These are phyloP conservation scores for Clostera curtula DNA, from an alignment of 2,888 invertebrate species.

Conservation along the genomic window DNA sequence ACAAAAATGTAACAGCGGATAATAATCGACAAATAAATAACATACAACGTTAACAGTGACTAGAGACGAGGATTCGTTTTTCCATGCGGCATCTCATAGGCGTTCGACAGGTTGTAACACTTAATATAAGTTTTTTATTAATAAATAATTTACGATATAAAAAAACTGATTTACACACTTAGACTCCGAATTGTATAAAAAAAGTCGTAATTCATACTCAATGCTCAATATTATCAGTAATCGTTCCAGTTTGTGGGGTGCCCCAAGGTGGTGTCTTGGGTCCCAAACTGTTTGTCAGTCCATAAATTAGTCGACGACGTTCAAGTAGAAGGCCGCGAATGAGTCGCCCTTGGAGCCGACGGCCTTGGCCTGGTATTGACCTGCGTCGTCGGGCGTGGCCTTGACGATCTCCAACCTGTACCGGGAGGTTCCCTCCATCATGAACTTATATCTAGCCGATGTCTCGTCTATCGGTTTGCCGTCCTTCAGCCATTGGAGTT, in stretches of 20 bases:
- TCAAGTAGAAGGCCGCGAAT: conserved; percentile 89
- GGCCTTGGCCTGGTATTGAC: conserved; percentile 91
- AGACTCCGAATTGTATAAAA: conserved; percentile 69
- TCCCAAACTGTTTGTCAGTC: conserved; percentile 42
- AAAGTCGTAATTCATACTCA: conserved; percentile 51
- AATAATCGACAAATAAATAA: conserved; percentile 42
- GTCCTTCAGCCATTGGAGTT: conserved; percentile 92
- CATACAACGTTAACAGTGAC: conserved; percentile 63
- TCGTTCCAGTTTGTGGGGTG: conserved; percentile 39
- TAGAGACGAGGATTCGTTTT: conserved; percentile 46
- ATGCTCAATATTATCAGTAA: conserved; percentile 36
- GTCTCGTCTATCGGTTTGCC: conserved; percentile 90
- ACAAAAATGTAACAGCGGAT: conserved; percentile 30
- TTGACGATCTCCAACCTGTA: conserved; percentile 86
- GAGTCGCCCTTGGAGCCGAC: conserved; percentile 91
- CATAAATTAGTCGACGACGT: conserved; percentile 75
- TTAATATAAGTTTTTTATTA: conserved; percentile 52
- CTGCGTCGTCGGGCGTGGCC: conserved; percentile 84
- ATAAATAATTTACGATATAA: conserved; percentile 57
- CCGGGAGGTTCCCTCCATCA: conserved; percentile 85
- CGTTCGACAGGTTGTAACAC: conserved; percentile 71
- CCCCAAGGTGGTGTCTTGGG: conserved; percentile 39
- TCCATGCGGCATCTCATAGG: conserved; percentile 54
- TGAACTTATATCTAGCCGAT: conserved; percentile 84
- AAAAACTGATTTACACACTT: conserved; percentile 60